Percentiles rank a stretch among this genome's conserved stretches.
Evolutionary conservation across 2,797 vertebrate genomes (phyloP).

Genomic region (Avahi laniger): DNA sequence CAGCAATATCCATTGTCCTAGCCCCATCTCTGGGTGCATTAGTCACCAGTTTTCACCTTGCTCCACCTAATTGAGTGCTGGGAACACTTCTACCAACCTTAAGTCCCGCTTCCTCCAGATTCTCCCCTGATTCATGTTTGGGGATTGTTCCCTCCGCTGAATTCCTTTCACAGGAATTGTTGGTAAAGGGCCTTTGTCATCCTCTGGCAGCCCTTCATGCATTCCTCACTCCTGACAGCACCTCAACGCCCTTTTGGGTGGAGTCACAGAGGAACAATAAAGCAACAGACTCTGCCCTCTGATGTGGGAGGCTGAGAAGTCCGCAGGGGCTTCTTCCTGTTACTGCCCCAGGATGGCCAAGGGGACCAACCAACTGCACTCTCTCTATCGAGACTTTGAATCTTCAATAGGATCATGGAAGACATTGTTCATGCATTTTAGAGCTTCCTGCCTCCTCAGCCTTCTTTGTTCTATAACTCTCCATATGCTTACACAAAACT

Average conservation of each 20-base stretch:
- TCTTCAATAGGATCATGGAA: not conserved
- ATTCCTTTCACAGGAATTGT: not conserved
- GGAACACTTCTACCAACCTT: not conserved
- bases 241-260: not conserved
- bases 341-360: not conserved
- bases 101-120: not conserved
- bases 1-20: not conserved
- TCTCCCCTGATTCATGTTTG: not conserved
- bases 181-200: not conserved
- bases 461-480: not conserved
- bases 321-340: not conserved
- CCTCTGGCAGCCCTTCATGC: not conserved
- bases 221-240: not conserved
- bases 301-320: not conserved
- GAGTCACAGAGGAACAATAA: not conserved
- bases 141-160: not conserved
- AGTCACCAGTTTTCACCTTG: not conserved
- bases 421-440: not conserved
- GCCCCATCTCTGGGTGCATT: not conserved
- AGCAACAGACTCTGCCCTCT: not conserved
- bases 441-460: not conserved
- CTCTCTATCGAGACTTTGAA: not conserved
- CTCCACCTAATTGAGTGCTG: not conserved
- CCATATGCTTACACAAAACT: not conserved
- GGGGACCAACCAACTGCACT: not conserved